Percentiles rank a stretch among this genome's conserved stretches.
phyloP scores from a whole-genome alignment of 1,140 invertebrate genomes.

The Eumaeus atala region DNA sequence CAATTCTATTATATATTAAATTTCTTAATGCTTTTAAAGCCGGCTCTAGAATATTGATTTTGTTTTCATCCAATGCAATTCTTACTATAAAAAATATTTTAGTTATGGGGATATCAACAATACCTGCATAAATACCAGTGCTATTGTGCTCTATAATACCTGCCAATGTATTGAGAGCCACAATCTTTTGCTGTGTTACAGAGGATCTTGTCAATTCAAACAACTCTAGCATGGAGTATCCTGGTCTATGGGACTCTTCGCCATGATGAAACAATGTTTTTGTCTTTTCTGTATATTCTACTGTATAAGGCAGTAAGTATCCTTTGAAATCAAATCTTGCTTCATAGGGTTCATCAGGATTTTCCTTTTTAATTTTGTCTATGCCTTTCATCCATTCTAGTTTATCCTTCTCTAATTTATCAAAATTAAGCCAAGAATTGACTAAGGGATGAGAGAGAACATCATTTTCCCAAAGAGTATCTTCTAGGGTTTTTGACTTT shows the following conservation, averaged over 20 bases:
- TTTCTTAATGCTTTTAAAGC: slow-evolving; percentile 82
- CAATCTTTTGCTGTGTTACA: slow-evolving; percentile 84
- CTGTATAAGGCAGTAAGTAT: slow-evolving; percentile 79
- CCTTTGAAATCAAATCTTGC: slow-evolving; percentile 83
- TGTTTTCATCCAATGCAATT: slow-evolving; percentile 89
- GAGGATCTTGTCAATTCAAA: slow-evolving; percentile 82
- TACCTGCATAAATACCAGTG: slow-evolving; percentile 81
- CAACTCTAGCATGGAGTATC: slow-evolving; percentile 91
- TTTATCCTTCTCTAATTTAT: slow-evolving; percentile 87
- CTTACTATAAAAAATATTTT: slow-evolving; percentile 87
- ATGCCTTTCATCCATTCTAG: slow-evolving; percentile 88
- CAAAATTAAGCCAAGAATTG: slow-evolving; percentile 88
- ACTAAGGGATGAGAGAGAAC: slow-evolving; percentile 77
- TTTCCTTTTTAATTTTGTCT: slow-evolving; percentile 60
- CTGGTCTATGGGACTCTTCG: slow-evolving; percentile 90
- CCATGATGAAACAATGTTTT: slow-evolving; percentile 91
- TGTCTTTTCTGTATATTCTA: slow-evolving; percentile 76
- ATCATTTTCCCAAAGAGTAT: slow-evolving; percentile 73
- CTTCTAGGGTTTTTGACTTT: slow-evolving; percentile 25
- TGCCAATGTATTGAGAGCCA: slow-evolving; percentile 85
- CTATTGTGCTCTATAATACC: slow-evolving; percentile 85
- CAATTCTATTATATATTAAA: slow-evolving; percentile 83
- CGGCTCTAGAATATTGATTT: slow-evolving; percentile 81
- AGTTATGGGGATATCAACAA: slow-evolving; percentile 77
- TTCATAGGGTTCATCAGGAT: slow-evolving; percentile 78